Conservation (phyloP, 2,113 vertebrate species). For the Phylloscopus whistleri region DNA sequence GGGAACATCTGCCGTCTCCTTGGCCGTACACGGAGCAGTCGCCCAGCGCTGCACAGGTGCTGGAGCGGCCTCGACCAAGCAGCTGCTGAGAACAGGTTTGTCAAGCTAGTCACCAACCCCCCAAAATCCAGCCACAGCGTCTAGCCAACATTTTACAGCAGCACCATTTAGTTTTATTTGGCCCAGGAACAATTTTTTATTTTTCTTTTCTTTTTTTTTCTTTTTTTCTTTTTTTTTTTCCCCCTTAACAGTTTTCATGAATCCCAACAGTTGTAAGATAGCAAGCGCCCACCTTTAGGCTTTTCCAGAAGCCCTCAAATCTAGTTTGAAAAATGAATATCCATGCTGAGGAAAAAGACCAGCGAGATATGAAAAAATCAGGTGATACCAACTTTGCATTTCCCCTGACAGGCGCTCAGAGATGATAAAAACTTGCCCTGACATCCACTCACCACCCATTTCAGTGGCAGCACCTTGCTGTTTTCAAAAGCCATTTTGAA, state of each 20-base stretch:
- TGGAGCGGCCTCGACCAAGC: too few species aligned
- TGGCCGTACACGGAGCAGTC: background rate
- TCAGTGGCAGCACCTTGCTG: accelerated
- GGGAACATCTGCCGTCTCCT: background rate
- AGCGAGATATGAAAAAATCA: background rate
- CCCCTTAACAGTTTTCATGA: background rate
- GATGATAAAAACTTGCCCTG: background rate
- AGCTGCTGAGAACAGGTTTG: background rate
- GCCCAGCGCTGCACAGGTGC: background rate
- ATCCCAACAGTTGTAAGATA: background rate
- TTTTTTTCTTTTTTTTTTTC: accelerated
- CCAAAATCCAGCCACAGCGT: accelerated
- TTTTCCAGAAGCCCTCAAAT: background rate
- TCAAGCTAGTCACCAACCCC: too few species aligned
- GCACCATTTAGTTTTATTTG: background rate
- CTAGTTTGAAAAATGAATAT: background rate
- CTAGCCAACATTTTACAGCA: background rate
- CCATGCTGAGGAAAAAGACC: background rate
- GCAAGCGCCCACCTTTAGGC: background rate
- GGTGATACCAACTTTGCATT: background rate
- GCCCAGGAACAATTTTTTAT: background rate
- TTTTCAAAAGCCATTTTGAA: background rate
- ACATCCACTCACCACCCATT: background rate
- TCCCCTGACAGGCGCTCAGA: background rate
- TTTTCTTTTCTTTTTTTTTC: background rate